Conservation (phyloP, 2,888 invertebrate genomes). For the Sisyra nigra region DNA sequence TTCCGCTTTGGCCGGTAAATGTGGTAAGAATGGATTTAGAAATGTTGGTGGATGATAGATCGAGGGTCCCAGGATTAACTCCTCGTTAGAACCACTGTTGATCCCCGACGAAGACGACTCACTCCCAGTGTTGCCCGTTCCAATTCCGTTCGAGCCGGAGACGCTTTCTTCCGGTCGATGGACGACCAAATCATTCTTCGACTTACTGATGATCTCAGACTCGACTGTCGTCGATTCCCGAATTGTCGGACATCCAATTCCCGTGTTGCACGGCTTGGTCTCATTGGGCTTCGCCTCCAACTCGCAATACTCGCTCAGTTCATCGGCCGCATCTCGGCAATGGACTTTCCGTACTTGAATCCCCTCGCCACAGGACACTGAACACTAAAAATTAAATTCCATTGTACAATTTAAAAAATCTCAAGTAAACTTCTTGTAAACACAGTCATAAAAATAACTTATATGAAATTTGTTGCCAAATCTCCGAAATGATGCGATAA, state of each 20-base stretch:
- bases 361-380: constrained; percentile 84
- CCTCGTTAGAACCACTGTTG: constrained; percentile 35
- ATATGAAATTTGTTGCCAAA: no score
- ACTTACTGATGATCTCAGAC: constrained; percentile 20
- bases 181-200: constrained; percentile 6
- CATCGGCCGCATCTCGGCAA: constrained; percentile 48
- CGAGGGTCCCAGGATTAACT: constrained; percentile 35
- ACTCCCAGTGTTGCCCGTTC: not conserved
- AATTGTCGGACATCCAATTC: constrained; percentile 44
- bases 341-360: constrained; percentile 67
- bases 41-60: constrained; percentile 47
- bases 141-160: not conserved
- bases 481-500: no score
- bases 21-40: constrained; percentile 50
- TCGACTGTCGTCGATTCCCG: constrained; percentile 17
- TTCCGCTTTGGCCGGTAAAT: constrained; percentile 46
- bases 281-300: constrained; percentile 47
- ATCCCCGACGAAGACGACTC: not conserved
- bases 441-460: no score
- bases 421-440: no score
- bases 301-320: constrained; percentile 45
- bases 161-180: no score
- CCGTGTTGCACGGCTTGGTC: constrained; percentile 57
- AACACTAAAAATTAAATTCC: constrained; percentile 46
- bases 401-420: not conserved